Evolutionary conservation across 2,888 invertebrate genomes (phyloP), one percentile per base, ranked within the genome.

Genomic region (Apocheima hispidaria): DNA sequence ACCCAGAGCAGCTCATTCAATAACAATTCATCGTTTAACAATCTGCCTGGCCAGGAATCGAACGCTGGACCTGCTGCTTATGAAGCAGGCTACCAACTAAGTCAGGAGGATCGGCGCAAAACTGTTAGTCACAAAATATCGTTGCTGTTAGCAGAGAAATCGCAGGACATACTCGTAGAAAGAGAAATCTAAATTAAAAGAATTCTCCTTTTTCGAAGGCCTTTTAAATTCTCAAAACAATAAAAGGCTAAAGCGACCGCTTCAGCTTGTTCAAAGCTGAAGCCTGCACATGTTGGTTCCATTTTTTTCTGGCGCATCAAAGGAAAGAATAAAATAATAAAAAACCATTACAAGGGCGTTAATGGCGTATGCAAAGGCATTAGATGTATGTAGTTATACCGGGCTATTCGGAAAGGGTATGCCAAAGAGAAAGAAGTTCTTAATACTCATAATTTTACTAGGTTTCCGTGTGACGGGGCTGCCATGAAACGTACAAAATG

Each of bases 251-350:
- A 40, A 55, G 20, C 49, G 23, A 7, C 14, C 33, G 48, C 12
- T 46, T 46, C 21, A 48, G 20, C 49, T 20, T 6, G 28, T 14
- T 9, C 49, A 35, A 46, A 33, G 50, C 36, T 1, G 14, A 23
- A 36, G 23, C 50, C 35, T 51, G 51, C 28, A 14, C 21, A 50
- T n/a, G 28, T 33, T 46, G 18, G 46, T 30, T 46, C 28, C 28
- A 20, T 18, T 51, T 30, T 23, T 50, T 51, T 51, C 33, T 35
- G 23, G 16, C 23, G 33, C 41, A 43, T 43, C 43, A 44, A 54
- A 54, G 35, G 5, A 33, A 30, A 53, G 35, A 21, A 53, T 21
- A 43, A 35, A 51, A 51, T 33, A 20, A 18, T 26, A 26, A 46
- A 46, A 33, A 30, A 20, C 10, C 30, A 10, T 16, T 46, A 20